Conservation (phyloP, 2,888 invertebrate species). For the Lydus trimaculatus region DNA sequence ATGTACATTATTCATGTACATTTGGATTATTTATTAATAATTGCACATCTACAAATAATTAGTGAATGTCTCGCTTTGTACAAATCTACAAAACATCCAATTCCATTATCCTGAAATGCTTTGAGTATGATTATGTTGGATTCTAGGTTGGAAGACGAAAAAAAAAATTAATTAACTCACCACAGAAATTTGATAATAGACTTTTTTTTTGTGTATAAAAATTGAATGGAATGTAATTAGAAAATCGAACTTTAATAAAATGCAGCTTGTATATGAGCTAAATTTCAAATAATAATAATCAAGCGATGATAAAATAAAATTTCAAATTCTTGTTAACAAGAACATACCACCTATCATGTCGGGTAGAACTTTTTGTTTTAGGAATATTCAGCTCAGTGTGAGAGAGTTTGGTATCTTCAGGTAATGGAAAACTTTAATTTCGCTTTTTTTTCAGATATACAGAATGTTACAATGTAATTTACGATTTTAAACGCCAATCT, state of each 20-base stretch:
- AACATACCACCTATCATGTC: no score
- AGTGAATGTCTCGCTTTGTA: no score
- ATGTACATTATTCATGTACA: no score
- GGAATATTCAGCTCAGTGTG: no score
- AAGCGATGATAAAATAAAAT: not conserved
- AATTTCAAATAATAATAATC: not conserved
- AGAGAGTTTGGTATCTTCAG: no score
- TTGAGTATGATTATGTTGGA: not conserved
- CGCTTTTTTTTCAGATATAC: no score
- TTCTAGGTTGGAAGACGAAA: not conserved
- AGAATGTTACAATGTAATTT: no score
- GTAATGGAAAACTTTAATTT: no score
- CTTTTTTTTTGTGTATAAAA: not conserved
- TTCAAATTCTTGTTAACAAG: not conserved
- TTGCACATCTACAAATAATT: no score
- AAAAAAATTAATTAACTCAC: not conserved
- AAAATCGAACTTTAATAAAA: not conserved
- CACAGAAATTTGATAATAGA: not conserved
- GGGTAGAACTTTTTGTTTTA: no score
- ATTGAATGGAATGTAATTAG: not conserved
- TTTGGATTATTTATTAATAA: no score
- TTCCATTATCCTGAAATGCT: not conserved
- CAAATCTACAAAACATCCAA: not conserved
- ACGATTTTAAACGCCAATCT: no score
- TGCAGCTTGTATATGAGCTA: not conserved